Conservation (phyloP, 2,797 vertebrate species). For the Manis javanica region DNA sequence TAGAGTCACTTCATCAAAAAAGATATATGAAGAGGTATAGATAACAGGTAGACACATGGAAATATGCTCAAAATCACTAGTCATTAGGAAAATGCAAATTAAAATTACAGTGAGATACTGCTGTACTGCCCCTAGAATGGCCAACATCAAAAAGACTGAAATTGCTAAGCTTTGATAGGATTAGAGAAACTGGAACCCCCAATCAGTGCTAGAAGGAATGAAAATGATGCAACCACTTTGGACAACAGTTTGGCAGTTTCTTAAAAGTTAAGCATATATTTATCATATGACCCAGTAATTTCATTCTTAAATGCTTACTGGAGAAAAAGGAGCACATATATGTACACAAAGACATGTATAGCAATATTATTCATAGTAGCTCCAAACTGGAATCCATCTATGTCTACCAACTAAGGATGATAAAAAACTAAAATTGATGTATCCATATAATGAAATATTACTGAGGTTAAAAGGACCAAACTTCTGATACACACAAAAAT, state of each 20-base stretch:
- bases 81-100: neutral
- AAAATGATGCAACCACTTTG: neutral
- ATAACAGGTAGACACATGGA: neutral
- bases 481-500: neutral
- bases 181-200: neutral
- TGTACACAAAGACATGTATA: neutral
- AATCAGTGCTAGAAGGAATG: neutral
- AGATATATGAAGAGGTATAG: neutral
- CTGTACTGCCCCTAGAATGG: neutral
- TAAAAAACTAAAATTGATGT: neutral
- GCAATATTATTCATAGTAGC: neutral
- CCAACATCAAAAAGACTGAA: neutral
- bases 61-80: neutral
- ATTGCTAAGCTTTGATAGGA: neutral
- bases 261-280: neutral
- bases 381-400: neutral
- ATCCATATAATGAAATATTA: neutral
- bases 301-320: neutral
- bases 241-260: neutral
- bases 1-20: constrained; percentile 3
- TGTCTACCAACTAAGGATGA: neutral
- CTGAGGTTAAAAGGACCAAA: neutral
- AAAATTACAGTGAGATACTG: neutral
- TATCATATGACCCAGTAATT: neutral
- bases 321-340: neutral